Evolutionary conservation across 2,797 vertebrate species (phyloP).

Genomic region (Columba guinea): DNA sequence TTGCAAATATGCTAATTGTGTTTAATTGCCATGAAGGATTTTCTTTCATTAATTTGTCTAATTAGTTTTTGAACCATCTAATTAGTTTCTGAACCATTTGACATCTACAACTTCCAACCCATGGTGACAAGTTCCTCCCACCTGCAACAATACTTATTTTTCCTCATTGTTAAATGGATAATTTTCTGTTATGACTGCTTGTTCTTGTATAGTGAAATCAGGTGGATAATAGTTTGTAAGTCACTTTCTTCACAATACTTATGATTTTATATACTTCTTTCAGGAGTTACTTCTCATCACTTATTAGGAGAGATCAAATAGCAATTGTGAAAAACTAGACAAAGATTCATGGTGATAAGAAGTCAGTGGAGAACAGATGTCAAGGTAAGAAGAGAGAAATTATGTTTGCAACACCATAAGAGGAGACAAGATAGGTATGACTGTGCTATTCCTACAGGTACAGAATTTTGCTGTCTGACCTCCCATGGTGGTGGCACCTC

Average conservation of each 20-base stretch:
- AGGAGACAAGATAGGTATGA: neutral
- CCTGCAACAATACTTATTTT: neutral
- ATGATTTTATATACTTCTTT: neutral
- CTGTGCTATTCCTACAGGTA: neutral
- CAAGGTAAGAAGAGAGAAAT: neutral
- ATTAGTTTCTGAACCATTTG: neutral
- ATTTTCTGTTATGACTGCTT: neutral
- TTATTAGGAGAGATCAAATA: neutral
- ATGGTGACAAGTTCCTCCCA: neutral
- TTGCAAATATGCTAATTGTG: neutral
- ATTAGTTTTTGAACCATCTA: neutral
- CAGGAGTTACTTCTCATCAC: neutral
- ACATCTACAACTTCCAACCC: neutral
- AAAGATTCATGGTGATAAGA: neutral
- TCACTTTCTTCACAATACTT: neutral
- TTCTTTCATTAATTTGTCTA: neutral
- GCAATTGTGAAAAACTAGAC: neutral
- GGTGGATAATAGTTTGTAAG: neutral
- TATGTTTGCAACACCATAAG: neutral
- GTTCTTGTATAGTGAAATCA: neutral
- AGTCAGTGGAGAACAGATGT: neutral
- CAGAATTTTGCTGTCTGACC: neutral
- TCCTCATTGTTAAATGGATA: neutral
- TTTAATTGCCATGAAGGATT: neutral
- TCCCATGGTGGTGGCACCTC: neutral